These are phyloP conservation scores for Gorsachius goisagi DNA, from an alignment of 2,113 vertebrate genomes.

Conservation along the genomic window DNA sequence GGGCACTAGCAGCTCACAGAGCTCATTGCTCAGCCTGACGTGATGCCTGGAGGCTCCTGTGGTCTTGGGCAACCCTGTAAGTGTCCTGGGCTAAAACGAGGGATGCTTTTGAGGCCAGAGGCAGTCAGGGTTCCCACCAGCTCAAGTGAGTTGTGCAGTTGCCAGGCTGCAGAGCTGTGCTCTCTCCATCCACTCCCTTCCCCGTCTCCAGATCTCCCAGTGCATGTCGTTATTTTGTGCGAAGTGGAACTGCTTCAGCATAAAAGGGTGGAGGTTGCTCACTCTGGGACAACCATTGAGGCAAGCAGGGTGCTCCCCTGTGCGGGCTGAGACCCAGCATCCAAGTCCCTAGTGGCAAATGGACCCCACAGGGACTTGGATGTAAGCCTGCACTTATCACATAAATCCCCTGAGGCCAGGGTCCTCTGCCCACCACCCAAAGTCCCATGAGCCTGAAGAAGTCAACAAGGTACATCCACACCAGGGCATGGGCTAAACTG, in stretches of 20 bases:
- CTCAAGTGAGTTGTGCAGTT: neutral
- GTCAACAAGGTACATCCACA: neutral
- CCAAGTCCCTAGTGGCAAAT: fast-evolving
- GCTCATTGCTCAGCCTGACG: fast-evolving
- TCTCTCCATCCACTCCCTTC: neutral
- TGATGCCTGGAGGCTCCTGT: neutral
- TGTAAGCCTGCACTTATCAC: neutral
- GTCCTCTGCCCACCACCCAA: neutral
- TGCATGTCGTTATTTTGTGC: neutral
- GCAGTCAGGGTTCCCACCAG: neutral
- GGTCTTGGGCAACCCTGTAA: neutral
- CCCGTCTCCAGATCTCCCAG: neutral
- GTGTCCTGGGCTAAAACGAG: neutral
- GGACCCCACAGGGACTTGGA: neutral
- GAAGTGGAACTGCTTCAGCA: neutral
- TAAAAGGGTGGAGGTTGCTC: neutral
- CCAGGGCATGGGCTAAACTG: neutral
- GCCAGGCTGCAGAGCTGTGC: neutral
- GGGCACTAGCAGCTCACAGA: neutral
- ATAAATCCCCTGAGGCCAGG: neutral
- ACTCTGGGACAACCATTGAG: neutral
- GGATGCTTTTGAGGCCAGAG: neutral
- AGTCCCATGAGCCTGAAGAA: neutral
- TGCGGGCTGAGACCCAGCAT: neutral
- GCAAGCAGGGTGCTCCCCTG: neutral